Evolutionary conservation across 1,140 invertebrate species (phyloP), one percentile per base, ranked within the genome.

Genomic region (Euwallacea fornicatus): DNA sequence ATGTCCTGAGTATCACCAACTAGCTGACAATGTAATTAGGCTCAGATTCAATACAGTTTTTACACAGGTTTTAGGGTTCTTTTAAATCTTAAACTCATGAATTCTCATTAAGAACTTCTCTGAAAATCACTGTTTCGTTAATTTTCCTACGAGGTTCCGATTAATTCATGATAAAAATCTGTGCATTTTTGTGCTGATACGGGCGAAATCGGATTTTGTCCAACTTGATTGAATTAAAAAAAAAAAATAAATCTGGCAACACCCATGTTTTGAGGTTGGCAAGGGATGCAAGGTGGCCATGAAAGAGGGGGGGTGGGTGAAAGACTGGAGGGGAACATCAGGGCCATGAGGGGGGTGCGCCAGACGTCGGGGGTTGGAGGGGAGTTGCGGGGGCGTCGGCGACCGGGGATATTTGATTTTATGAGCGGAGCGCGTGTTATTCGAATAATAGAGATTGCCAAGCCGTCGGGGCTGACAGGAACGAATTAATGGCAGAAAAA

Each of bases 381-480:
- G 56, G 42, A 60, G 66, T 11, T 21, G 65, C 43, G 54, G 65
- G n/a, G 42, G 66, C 43, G 58, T 42, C 50, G 66, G 46, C 56
- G 15, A 58, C 56, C 50, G 56, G 66, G 58, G 66, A 61, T 61
- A 61, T 68, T 68, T 61, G 66, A 68, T 69, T 63, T 61, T 61
- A 63, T 69, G 67, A 69, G 67, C 67, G 50, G 43, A 69, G 67
- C 58, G 67, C 58, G 58, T 61, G 46, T 62, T 69, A 62, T 69
- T 69, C 47, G 67, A 69, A 69, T 69, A 69, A 69, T 69, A 63
- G 67, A 69, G 67, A 69, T 69, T 69, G 59, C 67, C 47, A 55
- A 68, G 66, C 66, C 66, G 67, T 62, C 67, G 67, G 67, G 60
- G 47, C 59, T 54, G 67, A 69, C 58, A 62, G 60, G n/a, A 44